Conservation (phyloP, 2,113 vertebrate genomes). For the Hydrolagus affinis region DNA sequence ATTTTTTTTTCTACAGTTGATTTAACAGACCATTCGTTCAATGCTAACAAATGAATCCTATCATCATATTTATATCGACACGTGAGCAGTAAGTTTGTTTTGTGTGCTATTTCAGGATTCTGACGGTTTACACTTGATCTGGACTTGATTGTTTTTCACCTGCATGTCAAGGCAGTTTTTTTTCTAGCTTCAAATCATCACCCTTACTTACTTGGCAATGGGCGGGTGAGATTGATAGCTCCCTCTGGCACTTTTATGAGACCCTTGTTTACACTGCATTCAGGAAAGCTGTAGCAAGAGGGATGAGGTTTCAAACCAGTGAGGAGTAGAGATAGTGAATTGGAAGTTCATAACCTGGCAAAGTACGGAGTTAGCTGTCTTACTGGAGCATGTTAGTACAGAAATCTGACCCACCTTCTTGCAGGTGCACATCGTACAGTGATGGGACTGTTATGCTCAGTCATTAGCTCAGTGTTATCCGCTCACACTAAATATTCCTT, state of each 20-base stretch:
- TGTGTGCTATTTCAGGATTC: not conserved
- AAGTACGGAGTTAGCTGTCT: not conserved
- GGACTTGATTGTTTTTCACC: not conserved
- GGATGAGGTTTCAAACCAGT: not conserved
- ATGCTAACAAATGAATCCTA: not conserved
- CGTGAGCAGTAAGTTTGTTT: not conserved
- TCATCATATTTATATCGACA: not conserved
- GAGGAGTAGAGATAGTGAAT: not conserved
- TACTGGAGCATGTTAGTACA: too few relatives aligned
- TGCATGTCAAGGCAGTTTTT: not conserved
- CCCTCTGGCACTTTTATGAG: not conserved
- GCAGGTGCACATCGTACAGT: not conserved
- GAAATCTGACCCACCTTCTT: not conserved
- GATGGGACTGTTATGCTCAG: not conserved
- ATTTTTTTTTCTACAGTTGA: not conserved
- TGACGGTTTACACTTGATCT: not conserved
- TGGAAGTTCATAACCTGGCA: not conserved
- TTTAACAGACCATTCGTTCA: not conserved
- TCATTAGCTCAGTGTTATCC: not conserved
- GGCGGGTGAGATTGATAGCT: not conserved
- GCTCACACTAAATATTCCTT: not conserved
- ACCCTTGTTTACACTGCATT: not conserved
- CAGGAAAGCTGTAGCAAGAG: not conserved
- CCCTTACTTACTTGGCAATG: not conserved
- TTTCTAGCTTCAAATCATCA: not conserved